Conservation (phyloP, 2,113 vertebrate genomes). For the Psittacus erithacus region DNA sequence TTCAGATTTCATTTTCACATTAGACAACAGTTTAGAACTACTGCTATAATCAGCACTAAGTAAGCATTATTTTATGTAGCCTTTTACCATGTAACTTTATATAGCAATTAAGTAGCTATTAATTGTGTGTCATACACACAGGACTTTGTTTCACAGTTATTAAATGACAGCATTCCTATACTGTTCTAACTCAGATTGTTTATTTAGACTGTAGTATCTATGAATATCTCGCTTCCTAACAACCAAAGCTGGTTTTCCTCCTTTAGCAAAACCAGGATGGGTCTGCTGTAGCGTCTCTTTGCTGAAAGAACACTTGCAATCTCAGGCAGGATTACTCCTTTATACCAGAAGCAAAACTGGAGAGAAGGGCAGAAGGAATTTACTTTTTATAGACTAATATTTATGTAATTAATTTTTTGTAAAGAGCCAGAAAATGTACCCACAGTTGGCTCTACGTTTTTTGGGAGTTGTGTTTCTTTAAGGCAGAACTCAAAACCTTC, state of each 20-base stretch:
- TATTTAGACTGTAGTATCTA: not conserved
- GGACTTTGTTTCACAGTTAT: not conserved
- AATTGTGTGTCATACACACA: not conserved
- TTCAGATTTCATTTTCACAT: not conserved
- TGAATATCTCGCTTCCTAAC: not conserved
- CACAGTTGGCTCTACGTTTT: conserved; percentile 43
- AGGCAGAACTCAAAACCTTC: conserved; percentile 69
- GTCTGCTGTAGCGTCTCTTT: not conserved
- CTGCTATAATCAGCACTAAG: not conserved
- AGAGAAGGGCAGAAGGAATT: conserved; percentile 8
- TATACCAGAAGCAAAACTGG: not conserved
- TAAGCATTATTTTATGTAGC: not conserved
- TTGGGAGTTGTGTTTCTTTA: conserved; percentile 63
- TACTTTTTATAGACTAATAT: conserved; percentile 38
- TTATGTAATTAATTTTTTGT: conserved; percentile 41
- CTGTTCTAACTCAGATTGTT: not conserved
- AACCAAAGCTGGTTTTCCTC: not conserved
- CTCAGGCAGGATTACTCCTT: not conserved
- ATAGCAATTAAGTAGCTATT: not conserved
- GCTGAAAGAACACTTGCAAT: not conserved
- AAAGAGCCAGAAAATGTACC: conserved; percentile 43
- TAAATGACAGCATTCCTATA: not conserved
- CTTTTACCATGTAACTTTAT: not conserved
- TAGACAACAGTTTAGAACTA: not conserved
- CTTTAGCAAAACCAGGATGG: not conserved